Percentiles rank a stretch among this genome's conserved stretches.
These are phyloP conservation scores for Amblyteles armatorius DNA, from an alignment of 2,888 invertebrate species.

Conservation along the genomic window DNA sequence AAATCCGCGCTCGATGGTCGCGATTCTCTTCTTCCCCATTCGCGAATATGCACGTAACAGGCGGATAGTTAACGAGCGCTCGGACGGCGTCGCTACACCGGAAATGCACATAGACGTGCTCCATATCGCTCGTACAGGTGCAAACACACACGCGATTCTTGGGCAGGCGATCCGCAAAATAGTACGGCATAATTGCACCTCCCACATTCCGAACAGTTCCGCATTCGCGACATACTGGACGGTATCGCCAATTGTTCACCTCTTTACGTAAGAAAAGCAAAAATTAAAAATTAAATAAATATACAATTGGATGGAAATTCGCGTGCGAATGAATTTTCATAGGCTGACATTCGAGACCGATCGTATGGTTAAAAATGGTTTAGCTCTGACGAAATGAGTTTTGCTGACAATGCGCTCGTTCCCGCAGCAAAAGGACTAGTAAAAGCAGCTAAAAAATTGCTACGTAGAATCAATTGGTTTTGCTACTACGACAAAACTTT, in stretches of 20 bases:
- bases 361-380: too few relatives aligned
- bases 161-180: neutral
- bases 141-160: neutral
- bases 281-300: neutral
- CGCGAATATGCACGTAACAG: neutral
- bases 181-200: constrained; percentile 31
- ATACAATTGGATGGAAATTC: neutral
- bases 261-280: constrained; percentile 24
- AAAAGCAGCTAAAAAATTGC: too few relatives aligned
- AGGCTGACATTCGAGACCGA: neutral
- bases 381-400: too few relatives aligned
- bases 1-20: constrained; percentile 24
- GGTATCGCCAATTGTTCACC: constrained; percentile 2
- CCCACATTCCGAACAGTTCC: neutral
- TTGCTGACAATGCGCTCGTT: too few relatives aligned
- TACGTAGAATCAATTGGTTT: too few relatives aligned
- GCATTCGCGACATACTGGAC: neutral
- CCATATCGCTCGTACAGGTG: neutral
- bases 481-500: too few relatives aligned
- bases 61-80: constrained; percentile 10
- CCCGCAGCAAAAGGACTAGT: too few relatives aligned
- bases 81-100: constrained; percentile 17
- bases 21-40: constrained; percentile 20
- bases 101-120: neutral
- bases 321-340: constrained; percentile 6